Base-by-base conservation (phyloP, 53 echinoderm and acorn worm species). In the Apostichopus leukothele region DNA sequence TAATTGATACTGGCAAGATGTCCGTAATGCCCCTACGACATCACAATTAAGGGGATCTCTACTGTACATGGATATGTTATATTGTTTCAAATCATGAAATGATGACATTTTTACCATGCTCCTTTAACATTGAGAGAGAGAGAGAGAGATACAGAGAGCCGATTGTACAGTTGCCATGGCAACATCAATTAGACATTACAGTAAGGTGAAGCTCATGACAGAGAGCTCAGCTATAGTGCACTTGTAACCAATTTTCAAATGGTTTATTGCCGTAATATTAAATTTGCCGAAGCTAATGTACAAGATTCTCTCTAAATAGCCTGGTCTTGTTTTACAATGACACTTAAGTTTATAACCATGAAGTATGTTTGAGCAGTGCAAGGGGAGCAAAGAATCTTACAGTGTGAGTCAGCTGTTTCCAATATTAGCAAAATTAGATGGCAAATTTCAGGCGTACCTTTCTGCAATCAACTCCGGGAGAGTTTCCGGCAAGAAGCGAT, bases 221-320 rank as follows among this genome's bases (percentile, higher is more conserved):
- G 79, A 25, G 77, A 77, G 39, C 76, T 76, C 39, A 2, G 26
- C 6, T 25, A 50, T 12, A 39, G 77, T 6, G 21, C 79, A 71
- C 71, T 71, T 19, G 71, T 71, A 71, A 71, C 71, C 71, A 71
- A 71, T 71, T 71, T 71, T 18, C 71, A 71, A 71, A 71, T 71
- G 71, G 71, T 71, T 71, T 71, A 71, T 71, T 21, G 71, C 71
- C 18, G n/a, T 71, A 39, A 18, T 71, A 71, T 71, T 71, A 71
- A 71, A 71, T 71, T 71, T 71, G 18, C 71, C 71, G 18, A 18
- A 71, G 18, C 71, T 16, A 71, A 71, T 71, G 71, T 71, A 71
- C 13, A 18, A 71, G 71, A 71, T 71, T 71, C 71, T 71, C 71
- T 71, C 71, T 71, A 71, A 71, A 71, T 71, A 71, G 71, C 71